A percentile compares a stretch with the other conserved stretches of the same genome.
These are phyloP conservation scores for Falco punctatus DNA, from an alignment of 2,113 vertebrate species.

Conservation along the genomic window DNA sequence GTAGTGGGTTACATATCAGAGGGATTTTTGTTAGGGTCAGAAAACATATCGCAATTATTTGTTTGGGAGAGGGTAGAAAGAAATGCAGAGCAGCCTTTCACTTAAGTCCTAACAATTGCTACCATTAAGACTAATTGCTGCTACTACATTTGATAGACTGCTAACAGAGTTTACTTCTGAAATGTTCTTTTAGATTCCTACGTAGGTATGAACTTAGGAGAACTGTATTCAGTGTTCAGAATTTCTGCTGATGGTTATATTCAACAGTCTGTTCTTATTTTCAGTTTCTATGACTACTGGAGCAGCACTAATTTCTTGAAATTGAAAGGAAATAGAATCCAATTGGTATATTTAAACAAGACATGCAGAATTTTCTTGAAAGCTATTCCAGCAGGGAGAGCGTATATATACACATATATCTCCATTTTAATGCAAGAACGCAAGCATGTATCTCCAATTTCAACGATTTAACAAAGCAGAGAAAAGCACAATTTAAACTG, in stretches of 20 bases:
- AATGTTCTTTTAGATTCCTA: not conserved
- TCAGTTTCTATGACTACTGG: conserved; percentile 34
- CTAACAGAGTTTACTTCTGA: not conserved
- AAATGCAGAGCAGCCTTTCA: not conserved
- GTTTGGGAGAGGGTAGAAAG: not conserved
- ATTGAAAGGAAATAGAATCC: not conserved
- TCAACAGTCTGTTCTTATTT: not conserved
- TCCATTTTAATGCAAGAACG: not conserved
- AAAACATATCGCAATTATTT: not conserved
- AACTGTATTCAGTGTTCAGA: not conserved
- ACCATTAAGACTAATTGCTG: not conserved
- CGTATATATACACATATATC: not conserved
- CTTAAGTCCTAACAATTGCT: not conserved
- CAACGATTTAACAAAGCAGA: not conserved
- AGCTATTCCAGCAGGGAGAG: not conserved
- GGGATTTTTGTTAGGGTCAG: not conserved
- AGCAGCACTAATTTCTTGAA: not conserved
- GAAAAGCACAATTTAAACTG: not conserved
- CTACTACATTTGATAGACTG: not conserved
- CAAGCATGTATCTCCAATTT: not conserved
- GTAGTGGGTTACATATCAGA: not conserved
- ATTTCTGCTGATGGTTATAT: not conserved
- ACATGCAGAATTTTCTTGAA: not conserved
- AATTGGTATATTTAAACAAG: conserved; percentile 11
- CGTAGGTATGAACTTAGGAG: not conserved